A percentile compares a stretch with the other conserved stretches of the same genome.
These are phyloP conservation scores for Sitta europaea DNA, from an alignment of 2,113 vertebrate species.

Conservation along the genomic window DNA sequence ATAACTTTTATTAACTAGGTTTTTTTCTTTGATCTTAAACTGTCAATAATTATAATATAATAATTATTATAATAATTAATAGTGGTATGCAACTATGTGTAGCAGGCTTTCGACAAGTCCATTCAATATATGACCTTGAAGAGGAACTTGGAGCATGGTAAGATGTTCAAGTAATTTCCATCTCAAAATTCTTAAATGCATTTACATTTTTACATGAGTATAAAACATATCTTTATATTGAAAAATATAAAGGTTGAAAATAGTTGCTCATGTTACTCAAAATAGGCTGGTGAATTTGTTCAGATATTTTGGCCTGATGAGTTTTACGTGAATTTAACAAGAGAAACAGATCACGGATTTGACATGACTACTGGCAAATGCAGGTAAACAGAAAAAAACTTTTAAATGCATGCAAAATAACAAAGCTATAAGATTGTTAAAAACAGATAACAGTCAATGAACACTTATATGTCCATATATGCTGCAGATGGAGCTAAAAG, in stretches of 20 bases:
- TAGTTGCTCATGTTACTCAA: not conserved
- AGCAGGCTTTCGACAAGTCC: not conserved
- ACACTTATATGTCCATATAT: not conserved
- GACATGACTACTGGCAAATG: not conserved
- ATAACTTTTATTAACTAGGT: rapidly evolving
- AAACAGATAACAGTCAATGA: not conserved
- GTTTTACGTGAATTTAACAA: not conserved
- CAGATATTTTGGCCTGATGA: not conserved
- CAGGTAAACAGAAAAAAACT: not conserved
- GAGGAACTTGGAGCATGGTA: not conserved
- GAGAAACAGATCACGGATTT: not conserved
- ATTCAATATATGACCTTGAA: not conserved
- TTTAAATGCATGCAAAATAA: not conserved
- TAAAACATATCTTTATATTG: not conserved
- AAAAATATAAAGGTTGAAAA: too few species aligned
- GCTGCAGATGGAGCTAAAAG: not conserved
- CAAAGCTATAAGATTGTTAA: not conserved
- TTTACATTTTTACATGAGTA: not conserved
- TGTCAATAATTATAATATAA: too few species aligned
- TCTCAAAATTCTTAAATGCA: not conserved
- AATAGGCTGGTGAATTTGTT: not conserved
- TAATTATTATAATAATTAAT: too few species aligned
- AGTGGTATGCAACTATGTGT: not conserved
- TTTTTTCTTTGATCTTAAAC: not conserved
- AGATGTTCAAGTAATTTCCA: not conserved